Evolutionary conservation across 2,888 invertebrate genomes (phyloP).

Genomic region (Ichneumon xanthorius): DNA sequence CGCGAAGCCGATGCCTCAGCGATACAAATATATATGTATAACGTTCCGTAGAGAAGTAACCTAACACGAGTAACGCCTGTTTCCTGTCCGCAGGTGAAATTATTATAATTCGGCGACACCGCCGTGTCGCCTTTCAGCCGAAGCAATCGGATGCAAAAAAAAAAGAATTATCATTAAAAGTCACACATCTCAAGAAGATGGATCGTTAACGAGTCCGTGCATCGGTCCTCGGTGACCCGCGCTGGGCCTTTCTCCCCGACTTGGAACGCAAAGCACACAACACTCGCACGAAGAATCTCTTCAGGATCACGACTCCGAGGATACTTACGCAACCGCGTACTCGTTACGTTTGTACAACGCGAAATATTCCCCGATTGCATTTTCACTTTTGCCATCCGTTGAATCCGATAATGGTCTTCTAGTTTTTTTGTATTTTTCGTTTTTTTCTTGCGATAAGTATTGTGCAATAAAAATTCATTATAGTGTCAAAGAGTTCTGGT

Average conservation of each 20-base stretch:
- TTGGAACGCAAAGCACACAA: slow-evolving; percentile 61
- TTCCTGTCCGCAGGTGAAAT: neutral
- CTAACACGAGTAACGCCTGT: slow-evolving; percentile 4
- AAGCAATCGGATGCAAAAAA: neutral
- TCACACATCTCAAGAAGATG: slow-evolving; percentile 30
- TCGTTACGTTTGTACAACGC: slow-evolving; percentile 19
- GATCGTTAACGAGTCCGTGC: slow-evolving; percentile 47
- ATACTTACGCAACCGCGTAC: slow-evolving; percentile 49
- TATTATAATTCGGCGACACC: neutral
- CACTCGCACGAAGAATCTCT: slow-evolving; percentile 50
- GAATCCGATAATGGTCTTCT: neutral
- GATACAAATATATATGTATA: neutral
- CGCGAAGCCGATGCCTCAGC: neutral
- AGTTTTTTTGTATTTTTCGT: neutral
- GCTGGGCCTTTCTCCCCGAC: slow-evolving; percentile 64
- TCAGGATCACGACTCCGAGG: slow-evolving; percentile 52
- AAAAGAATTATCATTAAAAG: neutral
- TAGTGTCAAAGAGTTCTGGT: neutral
- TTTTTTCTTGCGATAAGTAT: neutral
- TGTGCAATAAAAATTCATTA: neutral
- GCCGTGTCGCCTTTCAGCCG: neutral
- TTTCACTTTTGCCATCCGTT: slow-evolving; percentile 19
- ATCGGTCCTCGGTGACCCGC: neutral
- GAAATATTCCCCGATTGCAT: neutral
- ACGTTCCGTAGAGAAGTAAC: neutral